Evolutionary conservation across 2,888 invertebrate genomes (phyloP).

Genomic region (Acanthosepion lycidas): DNA sequence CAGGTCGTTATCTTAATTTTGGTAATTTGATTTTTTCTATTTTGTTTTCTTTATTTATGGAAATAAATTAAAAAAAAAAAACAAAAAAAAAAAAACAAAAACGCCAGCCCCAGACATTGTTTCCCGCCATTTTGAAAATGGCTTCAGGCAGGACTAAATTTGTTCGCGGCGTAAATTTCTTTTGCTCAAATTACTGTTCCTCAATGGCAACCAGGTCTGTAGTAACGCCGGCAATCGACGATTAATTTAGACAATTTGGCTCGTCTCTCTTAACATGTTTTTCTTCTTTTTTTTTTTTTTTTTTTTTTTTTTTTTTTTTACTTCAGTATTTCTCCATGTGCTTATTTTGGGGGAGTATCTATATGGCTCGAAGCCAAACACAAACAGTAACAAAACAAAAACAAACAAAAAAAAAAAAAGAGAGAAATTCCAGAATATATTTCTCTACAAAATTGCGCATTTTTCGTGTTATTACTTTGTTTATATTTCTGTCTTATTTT

Average conservation of each 20-base stretch:
- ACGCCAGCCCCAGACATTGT: background rate
- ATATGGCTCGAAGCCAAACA: background rate
- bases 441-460: background rate
- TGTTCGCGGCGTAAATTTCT: background rate
- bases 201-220: background rate
- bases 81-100: background rate
- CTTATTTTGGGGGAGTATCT: conserved; percentile 24
- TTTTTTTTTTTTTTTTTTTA: background rate
- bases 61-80: background rate
- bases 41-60: background rate
- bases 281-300: background rate
- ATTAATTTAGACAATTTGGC: conserved; percentile 33
- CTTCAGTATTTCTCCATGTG: background rate
- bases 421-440: background rate
- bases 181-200: conserved; percentile 11
- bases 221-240: background rate
- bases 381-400: too few relatives aligned
- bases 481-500: background rate
- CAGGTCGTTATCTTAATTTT: background rate
- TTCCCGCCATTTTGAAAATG: background rate
- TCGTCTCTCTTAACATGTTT: background rate
- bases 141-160: background rate
- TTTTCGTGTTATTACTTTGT: background rate
- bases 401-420: background rate
- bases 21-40: background rate